Base-by-base conservation (phyloP, 2,888 invertebrate species). In the Margaritifera margaritifera region DNA sequence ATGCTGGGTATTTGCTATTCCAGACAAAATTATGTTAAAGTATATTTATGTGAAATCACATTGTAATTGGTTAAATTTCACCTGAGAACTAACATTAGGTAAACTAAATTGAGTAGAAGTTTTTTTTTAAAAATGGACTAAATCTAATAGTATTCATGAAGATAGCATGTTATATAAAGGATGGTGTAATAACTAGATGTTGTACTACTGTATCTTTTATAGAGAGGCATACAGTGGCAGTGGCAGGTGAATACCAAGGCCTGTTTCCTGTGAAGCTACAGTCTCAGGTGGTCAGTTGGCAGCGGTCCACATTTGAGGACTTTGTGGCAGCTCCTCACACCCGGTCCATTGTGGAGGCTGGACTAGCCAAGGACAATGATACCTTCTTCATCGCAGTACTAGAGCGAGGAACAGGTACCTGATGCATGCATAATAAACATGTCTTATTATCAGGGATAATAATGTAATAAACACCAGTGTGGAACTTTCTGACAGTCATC, bases 341-440 rank as follows among this genome's bases (percentile, higher is more conserved):
- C 0, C 71, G 79, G 67, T 27, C 66, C 18, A 68, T 85, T 4
- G 69, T 85, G 6, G 72, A 79, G 3, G 71, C 72, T 8, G 83
- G 93, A 19, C 88, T 92, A 3, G 85, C 81, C 19, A 71, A 74
- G n/a, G 80, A 82, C 50, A 73, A 76, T 5, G 88, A 88, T 70
- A 66, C 88, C 53, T 85, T 94, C 83, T 97, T 95, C 88, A 92
- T 93, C 80, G 94, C 94, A n/a, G 92, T 93, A 24, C 91, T 96
- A 74, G 93, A 94, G n/a, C 92, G 96, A 77, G 94, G 94, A 68
- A 94, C 94, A 80, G 92, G 93, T 93, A 89, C 86, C 88, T 81
- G 52, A 42, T 22, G 27, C 31, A 66, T 59, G 19, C n/a, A 22
- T 20, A 57, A n/a, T n/a, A n/a, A 53, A 55, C 25, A 56, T 56